phyloP scores from a whole-genome alignment of 2,113 vertebrate genomes.

The Channa argus region DNA sequence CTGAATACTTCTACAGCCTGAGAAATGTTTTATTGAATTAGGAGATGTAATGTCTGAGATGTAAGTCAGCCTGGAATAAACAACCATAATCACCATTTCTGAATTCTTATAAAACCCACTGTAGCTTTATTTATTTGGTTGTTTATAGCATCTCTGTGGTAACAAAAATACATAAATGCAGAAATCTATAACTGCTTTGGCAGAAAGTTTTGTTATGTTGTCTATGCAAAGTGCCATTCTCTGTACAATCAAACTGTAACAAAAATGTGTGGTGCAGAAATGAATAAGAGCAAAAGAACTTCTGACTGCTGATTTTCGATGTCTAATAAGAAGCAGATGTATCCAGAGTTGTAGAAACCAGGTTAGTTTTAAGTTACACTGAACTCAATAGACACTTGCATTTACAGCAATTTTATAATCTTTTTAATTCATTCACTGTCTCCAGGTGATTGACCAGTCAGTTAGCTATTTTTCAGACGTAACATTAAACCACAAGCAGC shows the following conservation, averaged over 20 bases:
- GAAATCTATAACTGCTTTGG: no score
- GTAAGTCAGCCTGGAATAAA: conserved; percentile 33
- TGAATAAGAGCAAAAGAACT: not conserved
- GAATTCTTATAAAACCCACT: conserved; percentile 11
- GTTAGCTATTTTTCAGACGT: not conserved
- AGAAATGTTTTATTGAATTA: conserved; percentile 1
- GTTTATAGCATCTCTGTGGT: conserved; percentile 36
- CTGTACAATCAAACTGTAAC: not conserved
- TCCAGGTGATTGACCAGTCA: not conserved
- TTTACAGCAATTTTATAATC: no score
- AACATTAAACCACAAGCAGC: no score
- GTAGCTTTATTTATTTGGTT: conserved; percentile 30
- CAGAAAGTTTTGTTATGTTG: not conserved
- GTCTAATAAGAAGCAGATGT: conserved; percentile 5
- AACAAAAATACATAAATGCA: no score
- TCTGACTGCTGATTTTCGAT: not conserved
- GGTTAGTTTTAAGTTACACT: not conserved
- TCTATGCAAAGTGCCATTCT: no score
- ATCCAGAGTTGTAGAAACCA: not conserved
- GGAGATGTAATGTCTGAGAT: conserved; percentile 15
- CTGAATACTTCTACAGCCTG: not conserved
- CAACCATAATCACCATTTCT: conserved; percentile 35
- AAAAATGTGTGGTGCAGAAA: not conserved
- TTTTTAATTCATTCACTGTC: not conserved
- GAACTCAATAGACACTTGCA: not conserved